Evolutionary conservation across 2,888 invertebrate genomes (phyloP), one percentile per base, ranked within the genome.

Genomic region (Belgica antarctica): DNA sequence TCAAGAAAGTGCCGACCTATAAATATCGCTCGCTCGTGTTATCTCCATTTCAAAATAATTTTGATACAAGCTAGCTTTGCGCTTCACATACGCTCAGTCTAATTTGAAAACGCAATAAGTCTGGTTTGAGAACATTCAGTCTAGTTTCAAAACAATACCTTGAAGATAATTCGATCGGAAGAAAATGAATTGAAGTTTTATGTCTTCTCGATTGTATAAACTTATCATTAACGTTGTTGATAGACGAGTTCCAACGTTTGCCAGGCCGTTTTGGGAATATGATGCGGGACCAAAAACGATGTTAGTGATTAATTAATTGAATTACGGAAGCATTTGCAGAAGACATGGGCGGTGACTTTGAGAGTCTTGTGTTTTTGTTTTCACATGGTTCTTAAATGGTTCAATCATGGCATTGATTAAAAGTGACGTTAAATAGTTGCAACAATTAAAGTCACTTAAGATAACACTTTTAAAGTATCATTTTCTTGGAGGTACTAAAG

Each of bases 231-330:
- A 52, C 15, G 24, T 57, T 34, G 57, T 68, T 34, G 68, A 68
- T 57, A 68, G 57, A 22, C 52, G 68, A 15, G 68, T 68, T 31
- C 68, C 68, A 19, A 5, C 47, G 15, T 68, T 68, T 27, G 68
- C 57, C 17, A 25, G 57, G 10, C 68, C 68, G 19, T 68, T 68
- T 57, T 68, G 68, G 68, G 57, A 68, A n/a, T 68, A 68, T 57
- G 57, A 68, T n/a, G 68, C 68, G 17, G 68, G 68, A 5, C 68
- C 68, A 5, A 68, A 68, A 17, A 68, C 68, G n/a, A 68, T 68
- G 28, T 61, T 61, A 7, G 28, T 61, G 25, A 24, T 27, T 4
- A 24, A 10, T n/a, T n/a, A 61, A 61, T 61, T 61, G 28, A 41
- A 41, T n/a, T 5, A n/a, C n/a, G n/a, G n/a, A n/a, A n/a, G n/a